Evolutionary conservation across 2,888 invertebrate genomes (phyloP).

Genomic region (Cordilura impudica): DNA sequence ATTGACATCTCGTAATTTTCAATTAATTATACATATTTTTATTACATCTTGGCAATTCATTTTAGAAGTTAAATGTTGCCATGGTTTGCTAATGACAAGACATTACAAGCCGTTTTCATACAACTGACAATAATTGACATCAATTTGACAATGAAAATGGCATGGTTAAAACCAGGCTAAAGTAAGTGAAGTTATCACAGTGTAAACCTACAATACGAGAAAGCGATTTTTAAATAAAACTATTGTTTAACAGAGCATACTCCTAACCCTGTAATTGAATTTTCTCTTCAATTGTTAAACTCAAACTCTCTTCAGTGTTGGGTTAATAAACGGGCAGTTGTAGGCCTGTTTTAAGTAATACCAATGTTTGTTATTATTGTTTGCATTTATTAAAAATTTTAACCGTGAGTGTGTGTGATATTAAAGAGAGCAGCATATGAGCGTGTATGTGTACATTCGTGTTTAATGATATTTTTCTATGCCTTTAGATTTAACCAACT

Average conservation of each 20-base stretch:
- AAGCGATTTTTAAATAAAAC: not conserved
- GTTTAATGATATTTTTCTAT: constrained; percentile 51
- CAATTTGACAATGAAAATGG: no score
- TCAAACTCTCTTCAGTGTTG: constrained; percentile 28
- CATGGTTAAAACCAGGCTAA: no score
- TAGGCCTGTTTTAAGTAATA: constrained; percentile 32
- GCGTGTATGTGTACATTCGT: not conserved
- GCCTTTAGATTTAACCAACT: constrained; percentile 39
- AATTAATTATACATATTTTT: no score
- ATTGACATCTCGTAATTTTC: no score
- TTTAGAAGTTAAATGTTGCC: no score
- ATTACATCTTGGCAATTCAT: no score
- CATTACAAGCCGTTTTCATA: no score
- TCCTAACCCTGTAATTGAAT: not conserved
- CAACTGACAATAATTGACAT: no score
- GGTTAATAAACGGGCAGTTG: constrained; percentile 56
- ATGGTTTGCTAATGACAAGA: no score
- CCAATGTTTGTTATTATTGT: constrained; percentile 24
- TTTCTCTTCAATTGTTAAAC: not conserved
- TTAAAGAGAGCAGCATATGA: constrained; percentile 29
- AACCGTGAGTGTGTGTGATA: constrained; percentile 28
- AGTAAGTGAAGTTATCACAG: no score
- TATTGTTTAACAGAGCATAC: not conserved
- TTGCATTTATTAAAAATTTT: constrained; percentile 4
- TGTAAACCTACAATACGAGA: no score